phyloP scores from a whole-genome alignment of 2,888 invertebrate species.

The Biston stratarius region DNA sequence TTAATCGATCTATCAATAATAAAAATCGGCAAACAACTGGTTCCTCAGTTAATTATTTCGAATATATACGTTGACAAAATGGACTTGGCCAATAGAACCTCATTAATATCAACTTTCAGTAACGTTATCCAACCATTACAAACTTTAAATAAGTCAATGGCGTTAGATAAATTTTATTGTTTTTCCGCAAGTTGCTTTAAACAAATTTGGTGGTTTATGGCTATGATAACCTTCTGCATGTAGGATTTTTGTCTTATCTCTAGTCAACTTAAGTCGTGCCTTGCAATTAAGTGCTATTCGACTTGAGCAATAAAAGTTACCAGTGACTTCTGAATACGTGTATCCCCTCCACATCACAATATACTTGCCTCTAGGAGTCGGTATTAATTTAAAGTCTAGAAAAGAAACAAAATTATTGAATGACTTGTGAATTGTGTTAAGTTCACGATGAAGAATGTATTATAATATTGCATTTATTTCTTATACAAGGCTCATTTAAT shows the following conservation, averaged over 20 bases:
- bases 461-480: too few species aligned
- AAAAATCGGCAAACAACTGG: too few species aligned
- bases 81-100: too few species aligned
- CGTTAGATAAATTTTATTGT: background rate
- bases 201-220: slow-evolving; percentile 14
- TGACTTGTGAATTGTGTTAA: background rate
- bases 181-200: background rate
- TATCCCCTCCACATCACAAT: slow-evolving; percentile 48
- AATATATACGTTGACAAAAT: too few species aligned
- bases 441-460: too few species aligned
- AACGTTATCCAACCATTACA: too few species aligned
- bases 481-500: too few species aligned
- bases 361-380: slow-evolving; percentile 43
- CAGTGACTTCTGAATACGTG: slow-evolving; percentile 48
- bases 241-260: slow-evolving; percentile 6
- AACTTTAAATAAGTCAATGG: background rate
- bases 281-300: slow-evolving; percentile 46
- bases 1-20: too few species aligned
- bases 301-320: slow-evolving; percentile 43
- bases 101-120: too few species aligned
- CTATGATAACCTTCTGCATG: slow-evolving; percentile 12
- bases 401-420: background rate
- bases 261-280: slow-evolving; percentile 29
- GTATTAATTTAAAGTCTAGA: slow-evolving; percentile 43
- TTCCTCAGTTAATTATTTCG: too few species aligned